A percentile compares a stretch with the other conserved stretches of the same genome.
These are phyloP conservation scores for Holocentrus rufus DNA, from an alignment of 2,797 vertebrate genomes.

Conservation along the genomic window DNA sequence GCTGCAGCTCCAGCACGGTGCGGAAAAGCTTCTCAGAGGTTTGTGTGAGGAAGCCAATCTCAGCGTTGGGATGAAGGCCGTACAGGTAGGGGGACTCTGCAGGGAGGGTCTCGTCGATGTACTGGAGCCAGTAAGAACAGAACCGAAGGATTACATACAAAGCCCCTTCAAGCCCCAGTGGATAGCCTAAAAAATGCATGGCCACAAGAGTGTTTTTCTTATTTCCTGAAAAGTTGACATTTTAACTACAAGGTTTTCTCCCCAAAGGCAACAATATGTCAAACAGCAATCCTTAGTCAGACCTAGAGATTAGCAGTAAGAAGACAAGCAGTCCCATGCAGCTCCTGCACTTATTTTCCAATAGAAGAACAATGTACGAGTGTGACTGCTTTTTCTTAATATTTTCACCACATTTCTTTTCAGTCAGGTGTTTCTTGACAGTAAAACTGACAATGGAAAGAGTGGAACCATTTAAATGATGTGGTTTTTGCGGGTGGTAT, in stretches of 20 bases:
- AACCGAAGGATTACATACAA: not conserved
- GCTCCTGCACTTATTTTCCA: conserved; percentile 12
- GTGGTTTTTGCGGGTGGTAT: conserved; percentile 50
- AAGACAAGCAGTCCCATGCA: conserved; percentile 9
- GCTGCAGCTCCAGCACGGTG: conserved; percentile 91
- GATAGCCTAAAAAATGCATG: too few relatives aligned
- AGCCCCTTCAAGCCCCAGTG: too few relatives aligned
- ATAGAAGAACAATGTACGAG: conserved; percentile 3
- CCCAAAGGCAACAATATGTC: not conserved
- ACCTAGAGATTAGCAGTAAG: not conserved
- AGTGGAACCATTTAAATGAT: conserved; percentile 37
- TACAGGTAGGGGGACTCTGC: conserved; percentile 92
- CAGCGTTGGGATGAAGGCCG: conserved; percentile 94
- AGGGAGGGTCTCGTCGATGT: conserved; percentile 88
- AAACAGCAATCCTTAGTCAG: not conserved
- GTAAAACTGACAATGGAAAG: conserved; percentile 61
- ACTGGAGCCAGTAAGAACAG: conserved; percentile 77
- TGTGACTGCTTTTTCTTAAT: not conserved
- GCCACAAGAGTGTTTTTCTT: too few relatives aligned
- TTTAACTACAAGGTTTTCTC: too few relatives aligned
- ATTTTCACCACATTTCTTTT: not conserved
- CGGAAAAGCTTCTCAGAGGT: conserved; percentile 92
- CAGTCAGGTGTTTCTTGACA: conserved; percentile 41
- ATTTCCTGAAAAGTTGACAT: too few relatives aligned
- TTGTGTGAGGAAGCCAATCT: conserved; percentile 94